Percentiles rank a stretch among this genome's conserved stretches.
phyloP scores from a whole-genome alignment of 2,888 invertebrate genomes.

The Liopterus haemorrhoidalis region DNA sequence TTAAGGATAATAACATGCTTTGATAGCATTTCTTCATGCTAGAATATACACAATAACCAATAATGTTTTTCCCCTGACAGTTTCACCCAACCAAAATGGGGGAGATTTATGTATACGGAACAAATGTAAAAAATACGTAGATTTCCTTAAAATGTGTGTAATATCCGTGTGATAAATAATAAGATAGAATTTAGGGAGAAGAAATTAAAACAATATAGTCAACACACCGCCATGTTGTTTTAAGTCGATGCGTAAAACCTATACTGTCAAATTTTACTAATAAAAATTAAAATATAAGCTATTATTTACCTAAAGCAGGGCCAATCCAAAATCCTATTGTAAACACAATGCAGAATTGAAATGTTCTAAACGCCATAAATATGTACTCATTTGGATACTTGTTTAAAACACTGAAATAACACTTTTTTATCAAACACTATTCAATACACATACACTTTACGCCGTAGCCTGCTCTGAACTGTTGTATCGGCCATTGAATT shows the following conservation, averaged over 20 bases:
- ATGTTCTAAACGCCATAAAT: conserved; percentile 75
- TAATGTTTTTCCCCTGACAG: conserved; percentile 19
- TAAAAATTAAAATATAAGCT: conserved; percentile 6
- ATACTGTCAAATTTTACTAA: conserved; percentile 19
- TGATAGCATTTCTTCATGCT: no score
- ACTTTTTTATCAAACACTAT: not conserved
- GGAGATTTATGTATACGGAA: no score
- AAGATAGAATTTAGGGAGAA: no score
- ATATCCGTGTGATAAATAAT: no score
- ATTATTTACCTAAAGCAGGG: conserved; percentile 38
- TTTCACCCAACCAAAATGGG: not conserved
- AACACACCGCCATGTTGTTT: conserved; percentile 22
- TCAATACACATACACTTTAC: not conserved
- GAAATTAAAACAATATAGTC: conserved; percentile 15
- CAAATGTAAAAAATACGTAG: no score
- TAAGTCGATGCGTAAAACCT: conserved; percentile 21
- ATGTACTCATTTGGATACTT: conserved; percentile 61
- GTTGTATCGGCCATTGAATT: no score
- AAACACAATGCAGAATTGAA: conserved; percentile 62
- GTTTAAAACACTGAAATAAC: conserved; percentile 36
- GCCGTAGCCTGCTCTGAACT: conserved; percentile 9
- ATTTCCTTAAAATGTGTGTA: no score
- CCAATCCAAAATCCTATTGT: conserved; percentile 47
- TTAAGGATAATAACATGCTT: no score
- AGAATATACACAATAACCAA: no score